phyloP scores from a whole-genome alignment of 2,888 invertebrate species.

The Drosophila pegasa region DNA sequence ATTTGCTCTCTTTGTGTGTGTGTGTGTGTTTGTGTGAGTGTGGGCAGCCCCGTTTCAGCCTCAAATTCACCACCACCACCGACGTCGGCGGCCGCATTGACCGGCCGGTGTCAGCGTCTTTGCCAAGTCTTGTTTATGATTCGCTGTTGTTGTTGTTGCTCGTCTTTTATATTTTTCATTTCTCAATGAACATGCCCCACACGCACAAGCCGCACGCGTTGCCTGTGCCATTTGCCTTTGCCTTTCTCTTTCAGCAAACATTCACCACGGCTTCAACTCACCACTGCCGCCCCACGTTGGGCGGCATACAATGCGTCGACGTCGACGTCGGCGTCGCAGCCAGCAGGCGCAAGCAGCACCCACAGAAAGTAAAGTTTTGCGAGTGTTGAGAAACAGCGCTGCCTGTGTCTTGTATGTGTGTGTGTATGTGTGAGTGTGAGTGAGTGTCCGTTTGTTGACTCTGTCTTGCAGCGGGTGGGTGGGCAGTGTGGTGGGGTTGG shows the following conservation, averaged over 20 bases:
- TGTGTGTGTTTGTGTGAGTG: background rate
- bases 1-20: conserved; percentile 25
- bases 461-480: conserved; percentile 55
- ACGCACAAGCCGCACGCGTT: conserved; percentile 64
- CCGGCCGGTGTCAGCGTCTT: conserved; percentile 76
- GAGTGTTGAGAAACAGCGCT: conserved; percentile 35
- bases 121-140: conserved; percentile 57
- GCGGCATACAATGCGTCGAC: conserved; percentile 46
- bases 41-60: conserved; percentile 15
- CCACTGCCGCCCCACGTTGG: conserved; percentile 59
- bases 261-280: conserved; percentile 60
- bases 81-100: conserved; percentile 41
- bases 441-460: conserved; percentile 78
- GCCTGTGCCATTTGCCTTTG: conserved; percentile 45
- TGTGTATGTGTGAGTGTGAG: conserved; percentile 49
- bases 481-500: conserved; percentile 35
- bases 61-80: conserved; percentile 39
- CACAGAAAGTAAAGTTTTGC: conserved; percentile 50
- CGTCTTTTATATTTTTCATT: conserved; percentile 60
- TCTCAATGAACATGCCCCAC: conserved; percentile 72
- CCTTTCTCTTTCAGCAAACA: conserved; percentile 76
- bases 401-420: conserved; percentile 33
- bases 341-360: conserved; percentile 23
- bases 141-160: conserved; percentile 28
- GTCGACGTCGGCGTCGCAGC: conserved; percentile 26